Evolutionary conservation across 2,797 vertebrate genomes (phyloP).

Genomic region (Myiotriccus ornatus): DNA sequence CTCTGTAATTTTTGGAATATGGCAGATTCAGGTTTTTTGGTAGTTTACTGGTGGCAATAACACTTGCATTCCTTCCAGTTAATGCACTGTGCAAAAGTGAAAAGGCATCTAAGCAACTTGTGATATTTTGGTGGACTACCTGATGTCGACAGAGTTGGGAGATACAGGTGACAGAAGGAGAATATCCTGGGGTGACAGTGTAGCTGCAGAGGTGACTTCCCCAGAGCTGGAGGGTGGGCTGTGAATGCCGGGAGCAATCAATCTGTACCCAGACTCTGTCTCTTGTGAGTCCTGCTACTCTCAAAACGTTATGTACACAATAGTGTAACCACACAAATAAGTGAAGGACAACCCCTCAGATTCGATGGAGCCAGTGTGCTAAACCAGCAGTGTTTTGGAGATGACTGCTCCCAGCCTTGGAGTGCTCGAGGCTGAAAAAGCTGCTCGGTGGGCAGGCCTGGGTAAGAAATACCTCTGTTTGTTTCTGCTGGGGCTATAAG

Average conservation of each 20-base stretch:
- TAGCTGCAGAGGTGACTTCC: not conserved
- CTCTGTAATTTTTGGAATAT: not conserved
- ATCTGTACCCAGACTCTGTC: not conserved
- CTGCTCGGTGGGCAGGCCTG: not conserved
- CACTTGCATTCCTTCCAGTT: not conserved
- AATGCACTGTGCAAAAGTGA: not conserved
- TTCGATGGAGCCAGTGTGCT: fast-evolving
- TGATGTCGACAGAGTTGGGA: not conserved
- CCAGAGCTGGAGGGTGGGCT: not conserved
- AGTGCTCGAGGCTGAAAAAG: not conserved
- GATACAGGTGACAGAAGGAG: fast-evolving
- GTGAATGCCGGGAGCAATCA: fast-evolving
- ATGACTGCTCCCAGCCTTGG: not conserved
- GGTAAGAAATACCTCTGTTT: conserved; percentile 1
- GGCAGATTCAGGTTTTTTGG: not conserved
- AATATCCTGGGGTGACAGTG: fast-evolving
- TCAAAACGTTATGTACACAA: not conserved
- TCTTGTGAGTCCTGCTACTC: not conserved
- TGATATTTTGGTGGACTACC: not conserved
- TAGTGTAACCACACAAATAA: not conserved
- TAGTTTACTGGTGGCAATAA: not conserved
- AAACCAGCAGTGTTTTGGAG: not conserved
- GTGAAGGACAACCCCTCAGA: fast-evolving
- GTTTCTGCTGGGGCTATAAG: conserved; percentile 1
- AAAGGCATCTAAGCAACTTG: not conserved